Base-by-base conservation (phyloP, 2,888 invertebrate genomes). In the Alcis repandata region DNA sequence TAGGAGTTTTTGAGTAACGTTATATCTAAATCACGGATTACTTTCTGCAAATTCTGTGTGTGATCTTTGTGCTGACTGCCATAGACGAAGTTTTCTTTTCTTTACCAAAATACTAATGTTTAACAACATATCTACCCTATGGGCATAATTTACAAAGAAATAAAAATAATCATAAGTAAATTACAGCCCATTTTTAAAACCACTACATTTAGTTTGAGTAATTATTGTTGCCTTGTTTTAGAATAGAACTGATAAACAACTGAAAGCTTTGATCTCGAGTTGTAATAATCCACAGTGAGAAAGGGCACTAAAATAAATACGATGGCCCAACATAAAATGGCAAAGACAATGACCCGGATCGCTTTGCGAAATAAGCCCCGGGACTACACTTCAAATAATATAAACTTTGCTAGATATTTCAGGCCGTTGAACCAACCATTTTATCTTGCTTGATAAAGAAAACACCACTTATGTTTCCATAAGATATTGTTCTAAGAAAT, bases 361-460 rank as follows among this genome's bases (percentile, higher is more conserved):
- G 56, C 52, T 54, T 54, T 43, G 38, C 15, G 20, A 19, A 56
- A 56, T 56, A 48, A 61, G 48, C 54, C 20, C 15, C 11, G 36
- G 49, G 41, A 48, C 46, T 17, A 61, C 48, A 56, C 56, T 45
- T 32, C 54, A 54, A 54, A 46, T 48, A 41, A 40, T 56, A 61
- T n/a, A 33, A 56, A 48, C 53, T 48, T 51, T 59, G 22, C 19
- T 4, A 43, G 51, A 36, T 52, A 60, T 38, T 20, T 59, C 19
- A 22, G 59, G 36, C 52, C 38, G 45, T 53, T 45, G 43, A 53
- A 52, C 59, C 40, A 22, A n/a, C 36, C 33, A 51, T 59, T 49
- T 51, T 59, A 10, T 49, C 27, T 51, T 48, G 15, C 22, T 20
- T 40, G 27, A 48, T 38, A 38, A 36, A 58, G 40, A 48, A 48